These are phyloP conservation scores for Nesogale talazaci DNA, from an alignment of 2,113 vertebrate genomes.

Conservation along the genomic window DNA sequence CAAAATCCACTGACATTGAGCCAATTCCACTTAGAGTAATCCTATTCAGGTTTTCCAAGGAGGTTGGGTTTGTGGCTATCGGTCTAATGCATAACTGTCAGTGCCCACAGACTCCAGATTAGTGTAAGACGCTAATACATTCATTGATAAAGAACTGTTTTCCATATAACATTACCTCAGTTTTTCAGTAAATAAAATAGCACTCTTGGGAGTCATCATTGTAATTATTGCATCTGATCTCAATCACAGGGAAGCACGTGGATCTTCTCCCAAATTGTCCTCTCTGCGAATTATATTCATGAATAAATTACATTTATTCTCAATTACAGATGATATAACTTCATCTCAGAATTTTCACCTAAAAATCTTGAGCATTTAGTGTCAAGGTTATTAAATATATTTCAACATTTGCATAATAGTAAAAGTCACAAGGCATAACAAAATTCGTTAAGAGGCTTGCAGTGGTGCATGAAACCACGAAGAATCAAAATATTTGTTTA, in stretches of 20 bases:
- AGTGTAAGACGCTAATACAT: constrained; percentile 72
- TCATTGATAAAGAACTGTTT: constrained; percentile 82
- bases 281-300: constrained; percentile 35
- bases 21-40: too few species aligned
- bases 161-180: constrained; percentile 57
- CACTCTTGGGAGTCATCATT: constrained; percentile 64
- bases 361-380: constrained; percentile 46
- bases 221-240: constrained; percentile 52
- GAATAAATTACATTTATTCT: background rate
- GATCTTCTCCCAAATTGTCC: background rate
- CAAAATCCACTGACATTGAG: too few species aligned
- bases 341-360: constrained; percentile 41
- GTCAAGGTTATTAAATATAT: constrained; percentile 16
- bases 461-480: background rate
- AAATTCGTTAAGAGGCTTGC: background rate
- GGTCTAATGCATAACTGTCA: too few species aligned
- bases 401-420: constrained; percentile 46
- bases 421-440: constrained; percentile 46
- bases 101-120: too few species aligned
- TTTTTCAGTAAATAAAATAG: constrained; percentile 70
- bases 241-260: background rate
- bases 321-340: constrained; percentile 27
- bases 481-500: constrained; percentile 60
- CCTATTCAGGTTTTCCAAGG: too few species aligned
- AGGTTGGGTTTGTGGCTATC: too few species aligned